These are phyloP conservation scores for Caerostris darwini DNA, from an alignment of 1,140 invertebrate genomes.

Conservation along the genomic window DNA sequence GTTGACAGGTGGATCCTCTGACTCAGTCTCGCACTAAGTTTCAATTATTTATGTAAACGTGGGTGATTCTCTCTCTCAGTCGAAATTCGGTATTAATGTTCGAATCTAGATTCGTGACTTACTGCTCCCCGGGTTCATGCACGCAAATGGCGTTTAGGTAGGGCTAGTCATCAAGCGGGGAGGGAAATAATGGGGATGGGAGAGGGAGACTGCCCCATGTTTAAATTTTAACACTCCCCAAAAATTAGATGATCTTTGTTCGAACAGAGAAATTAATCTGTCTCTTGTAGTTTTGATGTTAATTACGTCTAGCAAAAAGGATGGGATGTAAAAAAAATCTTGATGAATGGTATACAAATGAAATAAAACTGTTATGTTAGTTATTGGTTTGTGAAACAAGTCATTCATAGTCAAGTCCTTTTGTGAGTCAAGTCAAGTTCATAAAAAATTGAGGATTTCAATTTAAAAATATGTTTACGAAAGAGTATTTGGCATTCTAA, in stretches of 20 bases:
- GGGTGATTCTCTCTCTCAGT: conserved; percentile 38
- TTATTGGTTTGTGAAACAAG: no score
- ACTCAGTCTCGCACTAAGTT: conserved; percentile 72
- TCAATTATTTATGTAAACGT: conserved; percentile 78
- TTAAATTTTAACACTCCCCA: conserved; percentile 28
- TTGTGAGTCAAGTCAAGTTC: no score
- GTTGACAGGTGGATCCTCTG: conserved; percentile 74
- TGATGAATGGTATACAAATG: no score
- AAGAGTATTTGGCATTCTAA: no score
- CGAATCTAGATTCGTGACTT: conserved; percentile 64
- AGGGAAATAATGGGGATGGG: background rate
- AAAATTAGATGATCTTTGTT: conserved; percentile 19
- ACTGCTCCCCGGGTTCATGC: conserved; percentile 41
- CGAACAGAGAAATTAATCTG: background rate
- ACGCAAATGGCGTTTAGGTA: conserved; percentile 42
- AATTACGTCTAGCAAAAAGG: background rate
- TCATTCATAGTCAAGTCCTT: no score
- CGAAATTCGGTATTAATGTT: conserved; percentile 73
- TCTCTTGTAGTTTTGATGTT: background rate
- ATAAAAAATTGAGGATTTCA: no score
- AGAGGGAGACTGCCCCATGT: background rate
- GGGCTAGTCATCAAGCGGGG: background rate
- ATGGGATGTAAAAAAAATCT: background rate
- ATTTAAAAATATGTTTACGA: no score
- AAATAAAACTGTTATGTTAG: no score